Evolutionary conservation across 2,113 vertebrate genomes (phyloP).

Genomic region (Pseudopipra pipra): DNA sequence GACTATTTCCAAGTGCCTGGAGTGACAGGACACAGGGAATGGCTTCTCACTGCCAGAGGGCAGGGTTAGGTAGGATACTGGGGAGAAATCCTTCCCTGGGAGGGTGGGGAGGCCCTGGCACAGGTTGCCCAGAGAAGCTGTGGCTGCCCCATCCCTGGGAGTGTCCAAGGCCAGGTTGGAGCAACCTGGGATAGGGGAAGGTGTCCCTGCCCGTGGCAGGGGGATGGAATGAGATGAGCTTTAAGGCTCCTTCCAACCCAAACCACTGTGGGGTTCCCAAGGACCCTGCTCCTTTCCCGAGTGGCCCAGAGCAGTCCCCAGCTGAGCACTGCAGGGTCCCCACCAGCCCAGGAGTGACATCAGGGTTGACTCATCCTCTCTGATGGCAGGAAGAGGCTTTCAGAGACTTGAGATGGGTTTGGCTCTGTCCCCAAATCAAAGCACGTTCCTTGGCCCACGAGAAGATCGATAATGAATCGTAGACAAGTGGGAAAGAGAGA

Average conservation of each 20-base stretch:
- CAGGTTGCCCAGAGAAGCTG: not conserved
- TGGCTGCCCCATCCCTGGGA: not conserved
- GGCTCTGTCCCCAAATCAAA: not conserved
- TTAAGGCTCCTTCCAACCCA: not conserved
- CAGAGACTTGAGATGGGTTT: not conserved
- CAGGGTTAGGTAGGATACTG: too few species aligned
- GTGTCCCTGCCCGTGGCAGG: not conserved
- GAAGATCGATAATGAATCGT: not conserved
- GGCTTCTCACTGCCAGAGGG: not conserved
- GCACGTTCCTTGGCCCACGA: not conserved
- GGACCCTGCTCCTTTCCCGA: not conserved
- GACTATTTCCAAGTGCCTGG: not conserved
- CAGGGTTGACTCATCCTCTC: not conserved
- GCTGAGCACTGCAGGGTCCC: not conserved
- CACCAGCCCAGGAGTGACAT: not conserved
- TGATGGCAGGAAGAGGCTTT: not conserved
- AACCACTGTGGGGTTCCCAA: not conserved
- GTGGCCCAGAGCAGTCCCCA: not conserved
- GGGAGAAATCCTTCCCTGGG: fast-evolving
- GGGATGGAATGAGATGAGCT: not conserved
- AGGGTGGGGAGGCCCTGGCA: not conserved
- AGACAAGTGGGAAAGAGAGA: not conserved
- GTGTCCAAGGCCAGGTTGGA: not conserved
- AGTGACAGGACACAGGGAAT: not conserved
- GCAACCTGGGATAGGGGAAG: fast-evolving